Percentiles rank a stretch among this genome's conserved stretches.
Conservation (phyloP, 2,113 vertebrate species). For the Calypte anna region DNA sequence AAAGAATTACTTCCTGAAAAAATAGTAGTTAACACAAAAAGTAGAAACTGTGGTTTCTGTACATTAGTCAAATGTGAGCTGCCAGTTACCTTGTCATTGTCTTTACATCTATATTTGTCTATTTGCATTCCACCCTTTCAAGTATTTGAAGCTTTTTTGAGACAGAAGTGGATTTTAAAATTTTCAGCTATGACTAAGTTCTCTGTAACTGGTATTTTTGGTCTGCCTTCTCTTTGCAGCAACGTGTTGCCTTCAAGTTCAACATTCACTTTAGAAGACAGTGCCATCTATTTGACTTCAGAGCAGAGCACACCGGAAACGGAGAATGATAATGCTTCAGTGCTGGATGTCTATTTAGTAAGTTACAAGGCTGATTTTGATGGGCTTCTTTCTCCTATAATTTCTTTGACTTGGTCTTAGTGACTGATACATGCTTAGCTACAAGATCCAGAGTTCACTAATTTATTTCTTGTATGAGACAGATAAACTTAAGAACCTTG, state of each 20-base stretch:
- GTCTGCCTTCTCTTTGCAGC: conserved; percentile 73
- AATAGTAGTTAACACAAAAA: background rate
- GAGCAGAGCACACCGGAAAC: conserved; percentile 89
- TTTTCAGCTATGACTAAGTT: background rate
- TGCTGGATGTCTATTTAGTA: conserved; percentile 94
- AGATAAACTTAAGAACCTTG: background rate
- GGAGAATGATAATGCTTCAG: conserved; percentile 90
- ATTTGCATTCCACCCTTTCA: background rate
- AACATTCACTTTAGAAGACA: conserved; percentile 92
- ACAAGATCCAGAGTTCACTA: background rate
- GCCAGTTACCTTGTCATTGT: background rate
- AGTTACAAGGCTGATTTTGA: conserved; percentile 57
- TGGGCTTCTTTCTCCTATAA: background rate
- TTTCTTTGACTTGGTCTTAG: background rate
- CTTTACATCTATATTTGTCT: background rate
- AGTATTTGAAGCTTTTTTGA: background rate
- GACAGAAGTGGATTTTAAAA: background rate
- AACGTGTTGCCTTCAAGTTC: conserved; percentile 88
- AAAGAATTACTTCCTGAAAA: background rate
- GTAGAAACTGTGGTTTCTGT: background rate
- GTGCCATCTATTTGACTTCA: conserved; percentile 92
- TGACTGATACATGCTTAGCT: background rate
- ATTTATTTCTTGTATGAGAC: background rate
- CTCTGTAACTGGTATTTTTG: background rate
- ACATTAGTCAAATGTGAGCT: background rate